Base-by-base conservation (phyloP, 2,113 vertebrate genomes). In the Phylloscopus whistleri region DNA sequence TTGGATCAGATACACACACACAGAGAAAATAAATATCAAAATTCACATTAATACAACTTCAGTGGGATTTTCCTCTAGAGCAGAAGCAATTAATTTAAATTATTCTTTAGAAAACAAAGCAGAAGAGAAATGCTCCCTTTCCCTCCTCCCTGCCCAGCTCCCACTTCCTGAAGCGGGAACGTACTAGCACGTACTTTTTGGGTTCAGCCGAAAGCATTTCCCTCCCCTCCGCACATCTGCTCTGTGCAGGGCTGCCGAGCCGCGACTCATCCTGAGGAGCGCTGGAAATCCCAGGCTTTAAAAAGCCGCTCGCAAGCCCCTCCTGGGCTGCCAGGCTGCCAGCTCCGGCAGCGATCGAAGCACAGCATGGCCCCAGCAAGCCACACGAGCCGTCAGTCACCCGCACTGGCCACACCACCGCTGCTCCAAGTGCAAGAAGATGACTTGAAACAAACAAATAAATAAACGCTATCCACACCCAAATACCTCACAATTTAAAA, bases 141-240 rank as follows among this genome's bases (percentile, higher is more conserved):
- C 62, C 81, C 58, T 43, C 60, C 41, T 85, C 78, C 81, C 69
- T 84, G 44, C 80, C 74, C 89, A 89, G 41, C 53, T 93, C 89
- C 53, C 70, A 11, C 28, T 90, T 62, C 48, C 75, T 10, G 1
- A 73, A 93, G 48, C 55, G 41, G 41, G 41, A 41, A 41, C 41
- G 13, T 41, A 41, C 24, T 30, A 14, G n/a, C 89, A 96, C 94
- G 0, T 96, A 96, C 94, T 94, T 94, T 77, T 84, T 35, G 60
- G 69, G 60, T 56, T 81, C 73, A 84, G 96, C 60, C 5, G 60
- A 89, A 51, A 89, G 73, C 94, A 84, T 94, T 67, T 93, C 91
- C 70, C 78, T 69, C 58, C 37, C 46, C 56, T 78, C 41, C 11
- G 3, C 56, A 10, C 89, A 37, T 39, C 69, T 2, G 33, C 60